A percentile compares a stretch with the other conserved stretches of the same genome.
Evolutionary conservation across 2,797 vertebrate species (phyloP).

Genomic region (Hozukius guyotensis): DNA sequence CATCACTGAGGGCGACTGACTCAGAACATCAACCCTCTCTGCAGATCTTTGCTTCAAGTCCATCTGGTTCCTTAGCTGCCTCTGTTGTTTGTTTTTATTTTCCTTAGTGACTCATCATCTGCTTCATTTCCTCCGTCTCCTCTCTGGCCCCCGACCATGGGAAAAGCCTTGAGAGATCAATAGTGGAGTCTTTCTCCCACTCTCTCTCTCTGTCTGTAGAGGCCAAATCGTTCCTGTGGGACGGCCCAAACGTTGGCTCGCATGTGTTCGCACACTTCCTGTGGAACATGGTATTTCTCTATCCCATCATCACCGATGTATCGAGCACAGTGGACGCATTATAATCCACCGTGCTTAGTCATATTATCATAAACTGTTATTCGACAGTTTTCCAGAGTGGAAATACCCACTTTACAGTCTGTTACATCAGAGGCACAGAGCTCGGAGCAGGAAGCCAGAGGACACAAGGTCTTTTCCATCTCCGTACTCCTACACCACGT

Average conservation of each 20-base stretch:
- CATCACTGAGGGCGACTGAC: constrained; percentile 40
- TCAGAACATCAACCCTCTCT: constrained; percentile 55
- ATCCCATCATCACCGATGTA: constrained; percentile 1
- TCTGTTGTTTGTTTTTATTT: constrained; percentile 76
- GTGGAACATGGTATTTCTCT: constrained; percentile 47
- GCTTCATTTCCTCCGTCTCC: constrained; percentile 67
- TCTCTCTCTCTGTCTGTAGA: constrained; percentile 41
- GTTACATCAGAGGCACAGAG: constrained; percentile 44
- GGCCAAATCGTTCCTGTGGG: constrained; percentile 65
- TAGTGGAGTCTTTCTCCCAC: constrained; percentile 66
- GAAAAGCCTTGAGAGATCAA: constrained; percentile 77
- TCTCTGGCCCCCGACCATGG: constrained; percentile 70
- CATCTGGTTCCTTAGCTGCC: constrained; percentile 76
- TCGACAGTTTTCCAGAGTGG: constrained; percentile 43
- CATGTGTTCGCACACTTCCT: constrained; percentile 64
- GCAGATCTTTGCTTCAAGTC: constrained; percentile 42
- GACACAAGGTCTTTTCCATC: constrained; percentile 54
- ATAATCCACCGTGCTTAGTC: constrained; percentile 13
- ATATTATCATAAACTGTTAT: constrained; percentile 26
- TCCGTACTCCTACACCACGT: constrained; percentile 41
- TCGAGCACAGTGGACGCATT: constrained; percentile 28
- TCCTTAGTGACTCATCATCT: constrained; percentile 74
- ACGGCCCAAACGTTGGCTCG: constrained; percentile 51
- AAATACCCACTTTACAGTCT: constrained; percentile 42
- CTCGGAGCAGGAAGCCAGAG: constrained; percentile 55